Conservation (phyloP, 2,797 vertebrate genomes). For the Hydrophis major region DNA sequence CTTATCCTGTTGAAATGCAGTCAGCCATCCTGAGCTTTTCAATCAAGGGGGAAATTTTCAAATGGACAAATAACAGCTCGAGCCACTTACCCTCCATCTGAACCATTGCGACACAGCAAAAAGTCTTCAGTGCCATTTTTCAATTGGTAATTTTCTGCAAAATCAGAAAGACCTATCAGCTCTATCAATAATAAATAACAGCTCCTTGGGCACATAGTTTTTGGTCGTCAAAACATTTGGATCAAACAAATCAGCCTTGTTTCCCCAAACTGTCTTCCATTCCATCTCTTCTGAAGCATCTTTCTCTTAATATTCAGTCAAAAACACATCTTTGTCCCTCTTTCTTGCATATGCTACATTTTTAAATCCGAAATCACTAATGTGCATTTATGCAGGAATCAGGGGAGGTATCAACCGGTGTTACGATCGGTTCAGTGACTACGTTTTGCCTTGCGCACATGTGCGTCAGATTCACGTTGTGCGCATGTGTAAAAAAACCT, state of each 20-base stretch:
- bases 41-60: neutral
- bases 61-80: neutral
- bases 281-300: neutral
- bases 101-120: constrained; percentile 65
- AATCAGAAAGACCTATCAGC: neutral
- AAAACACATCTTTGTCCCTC: neutral
- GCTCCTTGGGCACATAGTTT: neutral
- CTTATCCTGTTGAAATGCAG: neutral
- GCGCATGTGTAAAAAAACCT: too few relatives aligned
- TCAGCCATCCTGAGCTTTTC: neutral
- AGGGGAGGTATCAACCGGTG: too few relatives aligned
- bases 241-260: neutral
- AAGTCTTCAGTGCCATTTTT: constrained; percentile 59
- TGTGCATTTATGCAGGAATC: neutral
- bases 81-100: constrained; percentile 65
- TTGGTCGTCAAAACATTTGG: neutral
- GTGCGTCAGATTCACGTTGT: too few relatives aligned
- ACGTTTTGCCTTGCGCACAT: too few relatives aligned
- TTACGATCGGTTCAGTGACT: too few relatives aligned
- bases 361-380: neutral
- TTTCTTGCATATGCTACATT: neutral
- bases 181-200: fast-evolving
- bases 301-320: neutral
- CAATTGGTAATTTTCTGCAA: constrained; percentile 40
- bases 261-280: neutral